Evolutionary conservation across 2,113 vertebrate species (phyloP).

Genomic region (Eurystomus gularis): DNA sequence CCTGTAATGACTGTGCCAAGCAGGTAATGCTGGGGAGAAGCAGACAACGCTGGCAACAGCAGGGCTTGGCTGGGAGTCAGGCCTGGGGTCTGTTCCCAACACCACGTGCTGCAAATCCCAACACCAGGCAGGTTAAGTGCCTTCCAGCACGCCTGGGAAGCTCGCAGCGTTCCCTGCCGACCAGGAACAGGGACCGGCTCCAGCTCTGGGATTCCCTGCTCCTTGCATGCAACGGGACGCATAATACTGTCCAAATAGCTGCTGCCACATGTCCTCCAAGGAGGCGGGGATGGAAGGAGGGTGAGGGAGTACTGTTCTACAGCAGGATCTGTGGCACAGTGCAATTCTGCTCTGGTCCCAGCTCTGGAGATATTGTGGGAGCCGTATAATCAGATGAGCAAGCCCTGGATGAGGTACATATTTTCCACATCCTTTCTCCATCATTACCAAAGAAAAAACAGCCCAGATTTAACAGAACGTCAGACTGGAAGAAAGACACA

Average conservation of each 20-base stretch:
- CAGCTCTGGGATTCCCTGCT: background rate
- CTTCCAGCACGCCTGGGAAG: background rate
- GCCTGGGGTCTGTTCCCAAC: background rate
- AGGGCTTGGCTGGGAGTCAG: background rate
- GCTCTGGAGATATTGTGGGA: fast-evolving
- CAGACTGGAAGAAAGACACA: slow-evolving; percentile 1
- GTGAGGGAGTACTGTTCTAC: background rate
- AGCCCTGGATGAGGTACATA: background rate
- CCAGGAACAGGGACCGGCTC: background rate
- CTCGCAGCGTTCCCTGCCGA: background rate
- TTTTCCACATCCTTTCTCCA: background rate
- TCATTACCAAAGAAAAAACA: background rate
- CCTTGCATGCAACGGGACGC: background rate
- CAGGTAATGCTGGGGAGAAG: background rate
- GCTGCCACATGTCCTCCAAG: background rate
- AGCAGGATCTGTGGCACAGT: background rate
- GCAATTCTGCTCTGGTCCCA: background rate
- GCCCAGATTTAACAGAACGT: background rate
- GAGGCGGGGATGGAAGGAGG: background rate
- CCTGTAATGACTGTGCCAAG: background rate
- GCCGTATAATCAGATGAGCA: background rate
- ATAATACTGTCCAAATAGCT: fast-evolving
- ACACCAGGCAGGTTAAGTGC: background rate
- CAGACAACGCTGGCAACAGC: background rate
- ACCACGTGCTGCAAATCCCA: background rate